These are phyloP conservation scores for Fregata magnificens DNA, from an alignment of 2,113 vertebrate genomes.

Conservation along the genomic window DNA sequence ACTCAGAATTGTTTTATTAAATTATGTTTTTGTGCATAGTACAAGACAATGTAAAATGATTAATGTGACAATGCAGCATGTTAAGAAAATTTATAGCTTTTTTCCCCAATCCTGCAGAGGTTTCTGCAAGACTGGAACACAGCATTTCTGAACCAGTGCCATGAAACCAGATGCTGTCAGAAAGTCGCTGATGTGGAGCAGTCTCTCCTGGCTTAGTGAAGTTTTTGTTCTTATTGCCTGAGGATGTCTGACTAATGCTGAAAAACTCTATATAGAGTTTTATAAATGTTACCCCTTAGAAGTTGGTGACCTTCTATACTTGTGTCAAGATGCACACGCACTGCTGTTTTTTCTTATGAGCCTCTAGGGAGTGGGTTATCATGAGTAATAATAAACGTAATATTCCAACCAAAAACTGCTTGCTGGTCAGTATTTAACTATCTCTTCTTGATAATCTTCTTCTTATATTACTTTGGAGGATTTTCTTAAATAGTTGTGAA, in stretches of 20 bases:
- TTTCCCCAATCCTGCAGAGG: not conserved
- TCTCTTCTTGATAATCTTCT: not conserved
- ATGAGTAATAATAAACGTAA: not conserved
- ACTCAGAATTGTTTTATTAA: not conserved
- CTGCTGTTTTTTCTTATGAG: not conserved
- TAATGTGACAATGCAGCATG: not conserved
- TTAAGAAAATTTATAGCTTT: not conserved
- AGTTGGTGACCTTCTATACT: not conserved
- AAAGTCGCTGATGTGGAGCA: not conserved
- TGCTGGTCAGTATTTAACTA: not conserved
- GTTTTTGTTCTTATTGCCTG: not conserved
- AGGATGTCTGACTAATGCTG: not conserved
- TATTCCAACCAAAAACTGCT: not conserved
- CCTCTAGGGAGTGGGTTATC: not conserved
- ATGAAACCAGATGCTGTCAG: not conserved
- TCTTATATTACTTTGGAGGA: not conserved
- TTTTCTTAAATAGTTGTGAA: not conserved
- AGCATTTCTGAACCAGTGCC: not conserved
- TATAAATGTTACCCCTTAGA: not conserved
- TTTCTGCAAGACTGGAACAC: not conserved
- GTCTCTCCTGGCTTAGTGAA: not conserved
- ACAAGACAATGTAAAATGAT: not conserved
- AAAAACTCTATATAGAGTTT: not conserved
- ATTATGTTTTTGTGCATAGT: not conserved
- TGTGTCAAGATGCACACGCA: fast-evolving